Percentiles rank a stretch among this genome's conserved stretches.
Conservation (phyloP, 2,113 vertebrate genomes). For the Antechinus stuartii region DNA sequence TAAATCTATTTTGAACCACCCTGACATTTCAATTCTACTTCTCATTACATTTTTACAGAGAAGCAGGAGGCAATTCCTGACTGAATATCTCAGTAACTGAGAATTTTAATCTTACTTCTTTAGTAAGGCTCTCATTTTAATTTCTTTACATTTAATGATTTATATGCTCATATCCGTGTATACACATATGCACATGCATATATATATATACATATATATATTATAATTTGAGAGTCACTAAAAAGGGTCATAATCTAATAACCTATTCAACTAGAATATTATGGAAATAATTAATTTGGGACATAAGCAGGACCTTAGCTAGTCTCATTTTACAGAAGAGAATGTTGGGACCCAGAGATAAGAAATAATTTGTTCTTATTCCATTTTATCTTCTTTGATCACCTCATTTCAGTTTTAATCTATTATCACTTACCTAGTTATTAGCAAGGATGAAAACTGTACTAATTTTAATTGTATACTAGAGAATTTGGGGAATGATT, state of each 20-base stretch:
- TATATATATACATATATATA: not conserved
- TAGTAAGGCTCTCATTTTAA: constrained; percentile 58
- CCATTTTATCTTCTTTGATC: not conserved
- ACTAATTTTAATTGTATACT: not conserved
- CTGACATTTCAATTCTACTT: constrained; percentile 68
- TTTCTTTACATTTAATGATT: constrained; percentile 41
- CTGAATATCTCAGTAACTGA: constrained; percentile 38
- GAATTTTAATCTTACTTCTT: constrained; percentile 59
- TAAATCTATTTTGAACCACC: constrained; percentile 68
- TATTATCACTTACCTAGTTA: not conserved
- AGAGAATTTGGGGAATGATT: constrained; percentile 48
- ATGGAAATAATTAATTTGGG: constrained; percentile 30
- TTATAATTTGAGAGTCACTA: constrained; percentile 61
- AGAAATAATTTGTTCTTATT: not conserved
- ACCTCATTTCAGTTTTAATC: not conserved
- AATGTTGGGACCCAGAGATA: not conserved
- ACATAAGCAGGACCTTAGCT: not conserved
- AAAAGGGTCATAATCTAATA: constrained; percentile 53
- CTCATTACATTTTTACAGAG: constrained; percentile 19
- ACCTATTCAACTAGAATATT: constrained; percentile 48
- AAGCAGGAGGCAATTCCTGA: constrained; percentile 45
- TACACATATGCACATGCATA: not conserved
- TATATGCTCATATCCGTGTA: not conserved
- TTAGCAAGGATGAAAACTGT: constrained; percentile 18
- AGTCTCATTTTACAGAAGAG: constrained; percentile 27